Base-by-base conservation (phyloP, 1,140 invertebrate genomes). In the Leptoteleia sp. region DNA sequence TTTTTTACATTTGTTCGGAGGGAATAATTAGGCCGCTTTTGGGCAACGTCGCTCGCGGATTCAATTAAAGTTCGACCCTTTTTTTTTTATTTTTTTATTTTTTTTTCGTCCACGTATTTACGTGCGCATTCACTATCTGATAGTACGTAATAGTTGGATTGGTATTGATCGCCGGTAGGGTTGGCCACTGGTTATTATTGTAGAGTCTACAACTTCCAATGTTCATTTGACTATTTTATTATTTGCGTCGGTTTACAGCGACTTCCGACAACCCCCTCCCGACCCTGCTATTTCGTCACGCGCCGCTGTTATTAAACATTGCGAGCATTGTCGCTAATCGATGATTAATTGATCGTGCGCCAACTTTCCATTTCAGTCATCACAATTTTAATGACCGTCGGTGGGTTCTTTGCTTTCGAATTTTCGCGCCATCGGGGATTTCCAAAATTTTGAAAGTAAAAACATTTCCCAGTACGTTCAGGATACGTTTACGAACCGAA, bases 71-170 rank as follows among this genome's bases (percentile, higher is more conserved):
- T 61, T 22, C 29, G 31, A 61, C 57, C 61, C 33, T 4, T 65
- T 52, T 45, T 65, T 65, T 33, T n/a, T n/a, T n/a, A n/a, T n/a
- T n/a, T n/a, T n/a, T n/a, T n/a, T n/a, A n/a, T n/a, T n/a, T n/a
- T n/a, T n/a, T n/a, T n/a, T n/a, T 61, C 17, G 42, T 42, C 13
- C 38, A 37, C 37, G 40, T 62, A 62, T 62, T 62, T 48, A 40
- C 35, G 52, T 65, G 38, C 29, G 48, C 59, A 29, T 59, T 52
- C 11, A 59, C 54, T 68, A 57, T 68, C 62, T 55, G 72, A 76
- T 65, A 37, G 61, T 50, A 72, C 59, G 57, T 67, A 67, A 78
- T 72, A 78, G 75, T 71, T 72, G 67, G 67, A 77, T 77, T 65
- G 35, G 59, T 77, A 77, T 77, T 77, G 75, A 77, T 77, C 75